Evolutionary conservation across 2,888 invertebrate genomes (phyloP), one percentile per base, ranked within the genome.

Genomic region (Scaptomyza cyrtandrae): DNA sequence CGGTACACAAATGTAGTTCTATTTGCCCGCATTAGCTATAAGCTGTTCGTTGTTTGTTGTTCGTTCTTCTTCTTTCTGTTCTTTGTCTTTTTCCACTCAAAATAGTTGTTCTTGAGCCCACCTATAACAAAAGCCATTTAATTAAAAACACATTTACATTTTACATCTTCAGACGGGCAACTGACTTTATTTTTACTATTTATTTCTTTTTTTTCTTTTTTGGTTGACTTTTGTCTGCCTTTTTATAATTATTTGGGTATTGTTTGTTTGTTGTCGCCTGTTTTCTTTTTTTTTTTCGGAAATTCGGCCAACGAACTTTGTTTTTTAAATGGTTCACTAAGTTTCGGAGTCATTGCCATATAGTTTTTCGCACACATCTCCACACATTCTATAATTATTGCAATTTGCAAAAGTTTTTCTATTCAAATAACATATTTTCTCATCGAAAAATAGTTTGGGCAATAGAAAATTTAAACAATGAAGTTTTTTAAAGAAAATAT

Each of bases 101-200:
- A 65, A 75, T 60, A 44, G 43, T 65, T 62, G 43, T 65, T 64
- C 52, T 71, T 66, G 64, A 53, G 58, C 48, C 33, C n/a, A 6
- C 6, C n/a, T 45, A 59, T 19, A 86, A 86, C 81, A 83, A 84
- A 68, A 85, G 77, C 57, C 71, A 79, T 82, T 83, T 83, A 85
- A 83, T 83, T 83, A 83, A 87, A 87, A 83, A 79, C 74, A 74
- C 86, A 83, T 87, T 87, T 85, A 70, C 69, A 71, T 86, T 19
- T 9, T 2, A 64, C 75, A 65, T 68, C 67, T 64, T 67, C 60
- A 41, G 41, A 41, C 41, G 16, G 37, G 41, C 41, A 16, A 16
- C 16, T 10, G 4, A 16, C 24, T 24, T 24, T 24, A 19, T 19
- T 19, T 19, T 1, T 35, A 1, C 45, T 77, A 50, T 62, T 55